These are phyloP conservation scores for Lithobates pipiens DNA, from an alignment of 2,797 vertebrate species.

Conservation along the genomic window DNA sequence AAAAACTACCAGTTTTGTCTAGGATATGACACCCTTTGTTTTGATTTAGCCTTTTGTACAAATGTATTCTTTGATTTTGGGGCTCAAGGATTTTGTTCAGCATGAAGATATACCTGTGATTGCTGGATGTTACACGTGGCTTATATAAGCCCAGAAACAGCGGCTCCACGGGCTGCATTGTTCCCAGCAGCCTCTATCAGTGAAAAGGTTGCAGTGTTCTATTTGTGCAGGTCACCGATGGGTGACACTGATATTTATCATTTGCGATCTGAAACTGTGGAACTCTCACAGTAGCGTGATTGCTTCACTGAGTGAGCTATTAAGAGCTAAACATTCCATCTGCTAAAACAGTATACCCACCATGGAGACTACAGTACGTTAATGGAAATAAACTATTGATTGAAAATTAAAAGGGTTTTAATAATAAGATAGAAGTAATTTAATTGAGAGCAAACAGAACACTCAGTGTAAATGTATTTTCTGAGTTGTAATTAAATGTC, in stretches of 20 bases:
- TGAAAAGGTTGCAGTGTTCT: background rate
- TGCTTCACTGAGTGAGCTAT: constrained; percentile 27
- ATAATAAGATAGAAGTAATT: constrained; percentile 50
- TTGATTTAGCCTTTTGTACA: background rate
- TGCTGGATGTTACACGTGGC: background rate
- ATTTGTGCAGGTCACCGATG: constrained; percentile 27
- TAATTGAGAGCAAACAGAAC: constrained; percentile 47
- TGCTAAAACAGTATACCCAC: constrained; percentile 37
- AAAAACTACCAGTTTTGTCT: background rate
- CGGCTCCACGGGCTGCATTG: background rate
- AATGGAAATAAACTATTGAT: constrained; percentile 60
- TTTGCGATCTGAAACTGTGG: constrained; percentile 26
- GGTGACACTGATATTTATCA: constrained; percentile 30
- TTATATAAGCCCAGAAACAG: background rate
- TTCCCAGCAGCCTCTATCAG: background rate
- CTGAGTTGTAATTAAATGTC: constrained; percentile 51
- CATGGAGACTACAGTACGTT: constrained; percentile 44
- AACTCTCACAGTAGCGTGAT: constrained; percentile 12
- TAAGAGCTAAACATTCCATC: constrained; percentile 26
- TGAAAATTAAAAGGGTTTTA: constrained; percentile 56
- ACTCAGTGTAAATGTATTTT: constrained; percentile 44
- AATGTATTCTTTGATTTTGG: background rate
- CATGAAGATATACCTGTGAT: background rate
- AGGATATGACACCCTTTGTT: background rate
- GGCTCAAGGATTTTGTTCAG: background rate